Conservation (phyloP, 2,888 invertebrate species). For the Rhogogaster chlorosoma region DNA sequence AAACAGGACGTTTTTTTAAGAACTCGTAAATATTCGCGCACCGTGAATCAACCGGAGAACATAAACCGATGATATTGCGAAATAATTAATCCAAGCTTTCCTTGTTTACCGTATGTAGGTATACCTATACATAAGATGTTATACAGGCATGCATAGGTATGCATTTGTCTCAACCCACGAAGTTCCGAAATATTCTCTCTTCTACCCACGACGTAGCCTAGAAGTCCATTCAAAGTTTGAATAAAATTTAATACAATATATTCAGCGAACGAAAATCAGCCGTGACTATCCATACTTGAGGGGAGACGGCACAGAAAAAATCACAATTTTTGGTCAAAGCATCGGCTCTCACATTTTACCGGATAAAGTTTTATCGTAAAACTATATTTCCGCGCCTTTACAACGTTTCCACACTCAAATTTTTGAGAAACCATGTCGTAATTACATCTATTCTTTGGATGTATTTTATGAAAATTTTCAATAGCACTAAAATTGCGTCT, state of each 20-base stretch:
- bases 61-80: constrained; percentile 6
- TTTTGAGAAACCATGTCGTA: background rate
- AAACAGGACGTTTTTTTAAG: constrained; percentile 16
- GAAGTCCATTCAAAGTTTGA: constrained; percentile 40
- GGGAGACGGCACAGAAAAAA: background rate
- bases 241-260: constrained; percentile 20
- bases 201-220: constrained; percentile 13
- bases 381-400: background rate
- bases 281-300: background rate
- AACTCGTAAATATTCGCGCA: background rate
- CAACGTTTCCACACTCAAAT: background rate
- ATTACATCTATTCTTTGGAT: background rate
- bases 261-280: background rate
- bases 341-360: background rate
- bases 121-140: background rate
- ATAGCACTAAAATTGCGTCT: background rate
- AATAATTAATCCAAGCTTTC: background rate
- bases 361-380: background rate
- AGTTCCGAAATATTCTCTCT: background rate
- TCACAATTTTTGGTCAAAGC: background rate
- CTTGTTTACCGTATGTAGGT: constrained; percentile 12
- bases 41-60: background rate
- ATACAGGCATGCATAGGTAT: background rate
- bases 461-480: background rate
- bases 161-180: background rate